Evolutionary conservation across 1,140 invertebrate genomes (phyloP), one percentile per base, ranked within the genome.

Genomic region (Listronotus bonariensis): DNA sequence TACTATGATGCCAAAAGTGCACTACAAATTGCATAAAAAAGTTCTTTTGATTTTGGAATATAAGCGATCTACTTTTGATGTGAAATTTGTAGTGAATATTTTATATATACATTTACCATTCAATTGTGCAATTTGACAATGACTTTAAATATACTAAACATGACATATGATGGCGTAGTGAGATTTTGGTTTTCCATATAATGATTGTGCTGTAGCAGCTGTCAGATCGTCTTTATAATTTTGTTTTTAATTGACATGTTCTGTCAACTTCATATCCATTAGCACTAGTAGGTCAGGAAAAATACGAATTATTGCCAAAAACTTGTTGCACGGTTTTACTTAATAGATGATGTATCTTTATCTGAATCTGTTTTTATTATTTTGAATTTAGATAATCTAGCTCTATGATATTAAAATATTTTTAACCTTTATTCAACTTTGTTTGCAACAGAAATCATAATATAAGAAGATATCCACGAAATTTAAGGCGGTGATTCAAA

Each of bases 161-260:
- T 74, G 70, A 72, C 68, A 74, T 70, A 74, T 74, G 74, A 74
- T 74, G 73, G 72, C 73, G 73, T 75, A 75, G 68, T 69, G 68
- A 69, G 67, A 74, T 69, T 71, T 68, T 62, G 62, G 45, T 69
- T 68, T 71, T 67, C 64, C 69, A 72, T 68, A 70, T 71, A 74
- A 72, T 74, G 73, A 71, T 74, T 74, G 71, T 74, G 73, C 73
- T 72, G 73, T 74, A 74, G 71, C 68, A 70, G 68, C 71, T 73
- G 71, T 69, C 64, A 67, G 64, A 72, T 74, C 72, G 71, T 74
- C 68, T 68, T 70, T 60, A 38, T 65, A 56, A 69, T 67, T 70
- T 65, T 68, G 46, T 43, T 61, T 64, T 66, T 65, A 48, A 49
- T 46, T 70, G 71, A 71, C 62, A 72, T 72, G 66, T 69, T 72